These are phyloP conservation scores for Orchesella cincta DNA, from an alignment of 1,140 invertebrate genomes.

Conservation along the genomic window DNA sequence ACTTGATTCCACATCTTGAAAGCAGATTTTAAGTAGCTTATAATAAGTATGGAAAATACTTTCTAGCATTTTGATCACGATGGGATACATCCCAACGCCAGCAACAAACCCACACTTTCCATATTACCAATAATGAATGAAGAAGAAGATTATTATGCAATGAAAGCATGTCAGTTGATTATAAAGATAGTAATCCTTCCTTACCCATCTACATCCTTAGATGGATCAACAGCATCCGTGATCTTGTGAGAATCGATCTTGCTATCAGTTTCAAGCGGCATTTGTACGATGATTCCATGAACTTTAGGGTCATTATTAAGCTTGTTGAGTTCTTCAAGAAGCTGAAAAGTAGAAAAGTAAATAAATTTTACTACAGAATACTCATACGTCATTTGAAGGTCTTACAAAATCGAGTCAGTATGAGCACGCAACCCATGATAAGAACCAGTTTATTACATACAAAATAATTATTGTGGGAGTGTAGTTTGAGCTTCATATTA, in stretches of 20 bases:
- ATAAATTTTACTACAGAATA: background rate
- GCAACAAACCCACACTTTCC: too few relatives aligned
- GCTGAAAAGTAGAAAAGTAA: slow-evolving; percentile 55
- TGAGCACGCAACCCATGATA: too few relatives aligned
- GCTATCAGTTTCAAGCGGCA: slow-evolving; percentile 84
- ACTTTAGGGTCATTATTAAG: slow-evolving; percentile 81
- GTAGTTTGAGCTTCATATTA: too few relatives aligned
- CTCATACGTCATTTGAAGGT: too few relatives aligned
- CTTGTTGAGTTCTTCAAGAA: slow-evolving; percentile 70
- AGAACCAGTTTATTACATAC: too few relatives aligned
- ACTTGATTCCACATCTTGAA: background rate
- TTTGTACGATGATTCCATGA: slow-evolving; percentile 97
- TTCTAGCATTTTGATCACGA: too few relatives aligned
- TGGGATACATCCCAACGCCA: too few relatives aligned
- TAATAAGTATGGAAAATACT: background rate
- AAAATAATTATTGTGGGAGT: too few relatives aligned
- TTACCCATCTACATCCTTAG: slow-evolving; percentile 95
- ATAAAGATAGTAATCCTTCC: slow-evolving; percentile 25
- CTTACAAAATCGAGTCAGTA: too few relatives aligned
- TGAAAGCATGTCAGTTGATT: background rate
- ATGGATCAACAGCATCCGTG: slow-evolving; percentile 79
- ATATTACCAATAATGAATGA: too few relatives aligned
- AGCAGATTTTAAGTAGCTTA: background rate
- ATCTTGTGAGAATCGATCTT: slow-evolving; percentile 82
- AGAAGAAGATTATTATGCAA: background rate